Conservation (phyloP, 2,113 vertebrate species). For the Tachysurus vachellii region DNA sequence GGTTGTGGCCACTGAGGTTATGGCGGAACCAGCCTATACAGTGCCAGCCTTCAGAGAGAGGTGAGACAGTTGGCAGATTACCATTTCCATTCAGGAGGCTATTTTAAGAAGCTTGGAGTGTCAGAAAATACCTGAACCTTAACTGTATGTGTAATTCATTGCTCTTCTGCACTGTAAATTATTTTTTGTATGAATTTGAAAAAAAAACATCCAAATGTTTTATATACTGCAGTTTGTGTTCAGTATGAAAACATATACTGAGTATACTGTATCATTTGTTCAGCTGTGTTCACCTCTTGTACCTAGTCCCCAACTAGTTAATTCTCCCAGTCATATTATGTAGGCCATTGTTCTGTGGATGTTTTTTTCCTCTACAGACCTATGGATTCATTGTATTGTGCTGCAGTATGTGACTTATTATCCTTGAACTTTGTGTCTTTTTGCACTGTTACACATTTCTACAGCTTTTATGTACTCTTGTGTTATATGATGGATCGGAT, state of each 20-base stretch:
- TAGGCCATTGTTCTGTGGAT: not conserved
- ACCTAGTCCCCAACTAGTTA: not conserved
- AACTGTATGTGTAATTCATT: conserved; percentile 27
- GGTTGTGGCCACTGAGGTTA: conserved; percentile 67
- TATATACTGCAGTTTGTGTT: not conserved
- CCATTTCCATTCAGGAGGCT: conserved; percentile 23
- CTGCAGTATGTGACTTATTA: not conserved
- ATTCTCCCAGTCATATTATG: not conserved
- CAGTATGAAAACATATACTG: not conserved
- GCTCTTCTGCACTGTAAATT: conserved; percentile 13
- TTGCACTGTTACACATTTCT: not conserved
- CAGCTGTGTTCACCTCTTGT: not conserved
- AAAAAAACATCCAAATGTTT: not conserved
- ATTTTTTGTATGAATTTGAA: not conserved
- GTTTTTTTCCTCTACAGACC: not conserved
- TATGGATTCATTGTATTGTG: not conserved
- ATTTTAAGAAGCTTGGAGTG: conserved; percentile 44
- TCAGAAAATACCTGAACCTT: conserved; percentile 57
- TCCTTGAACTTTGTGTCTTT: not conserved
- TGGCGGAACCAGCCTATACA: conserved; percentile 73
- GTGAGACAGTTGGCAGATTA: conserved; percentile 59
- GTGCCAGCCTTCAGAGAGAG: conserved; percentile 74
- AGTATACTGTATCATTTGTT: no score
- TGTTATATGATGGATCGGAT: not conserved
- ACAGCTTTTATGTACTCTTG: not conserved